Evolutionary conservation across 2,797 vertebrate genomes (phyloP), one percentile per base, ranked within the genome.

Genomic region (Sebastolobus altivelis): DNA sequence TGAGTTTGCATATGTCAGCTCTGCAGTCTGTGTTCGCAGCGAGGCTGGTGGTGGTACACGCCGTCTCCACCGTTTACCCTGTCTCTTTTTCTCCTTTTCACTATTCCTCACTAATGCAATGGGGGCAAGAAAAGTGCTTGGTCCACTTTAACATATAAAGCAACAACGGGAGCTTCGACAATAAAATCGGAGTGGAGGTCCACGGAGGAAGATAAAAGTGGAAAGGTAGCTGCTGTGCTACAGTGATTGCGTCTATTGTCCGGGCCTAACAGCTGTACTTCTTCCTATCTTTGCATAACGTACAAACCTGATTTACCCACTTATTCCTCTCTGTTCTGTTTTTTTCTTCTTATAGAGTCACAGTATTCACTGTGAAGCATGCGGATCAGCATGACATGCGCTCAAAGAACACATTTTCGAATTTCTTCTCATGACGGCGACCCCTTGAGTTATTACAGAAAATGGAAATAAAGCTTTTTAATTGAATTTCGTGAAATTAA

Each of bases 1-100:
- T 83, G 92, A 90, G 92, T 91, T 92, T 92, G 92, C 94, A 91
- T 93, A 88, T 92, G 93, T 93, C 93, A 90, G 91, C 92, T 68
- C 87, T 62, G 85, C 81, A 79, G 88, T 74, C 63, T 68, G 84
- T 35, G 70, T 87, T 82, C 74, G 85, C 63, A 82, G 77, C 61
- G 31, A 22, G 35, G 37, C 61, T 63, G 79, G 74, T 61, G 29
- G 65, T 49, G 46, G 37, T 55, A 67, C 85, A 65, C 78, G 83
- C 87, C 81, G 77, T 55, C 65, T 63, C 61, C 77, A 62, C 85
- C 70, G 33, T 80, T 87, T 66, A 70, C 71, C 67, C 66, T 68
- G 52, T 81, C 81, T 72, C 59, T 68, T 78, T 79, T 65, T 59
- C 59, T 76, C 27, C 16, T 46, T 22, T 3, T 75, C 74, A 5